These are phyloP conservation scores for Lymantria dispar DNA, from an alignment of 2,888 invertebrate genomes.

Conservation along the genomic window DNA sequence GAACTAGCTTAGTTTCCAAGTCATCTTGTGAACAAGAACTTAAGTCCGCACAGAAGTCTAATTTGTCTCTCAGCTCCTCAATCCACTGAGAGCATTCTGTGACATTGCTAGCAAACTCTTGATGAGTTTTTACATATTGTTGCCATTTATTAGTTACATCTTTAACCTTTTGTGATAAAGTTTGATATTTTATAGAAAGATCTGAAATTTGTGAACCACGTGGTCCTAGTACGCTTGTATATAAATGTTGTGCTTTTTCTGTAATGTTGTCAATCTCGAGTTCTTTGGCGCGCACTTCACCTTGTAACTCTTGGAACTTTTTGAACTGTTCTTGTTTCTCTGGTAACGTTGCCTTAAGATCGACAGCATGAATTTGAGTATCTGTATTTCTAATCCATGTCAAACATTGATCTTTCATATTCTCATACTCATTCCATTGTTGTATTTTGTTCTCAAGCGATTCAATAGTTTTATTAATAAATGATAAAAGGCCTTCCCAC, in stretches of 20 bases:
- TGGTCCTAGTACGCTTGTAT: conserved; percentile 87
- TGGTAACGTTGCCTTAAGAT: conserved; percentile 89
- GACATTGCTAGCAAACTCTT: conserved; percentile 92
- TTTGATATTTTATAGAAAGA: conserved; percentile 95
- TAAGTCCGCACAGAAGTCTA: conserved; percentile 93
- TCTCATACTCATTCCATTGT: conserved; percentile 96
- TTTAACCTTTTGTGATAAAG: conserved; percentile 94
- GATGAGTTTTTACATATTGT: conserved; percentile 93
- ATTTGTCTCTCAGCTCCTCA: conserved; percentile 89
- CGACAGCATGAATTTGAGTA: conserved; percentile 92
- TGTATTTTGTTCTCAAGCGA: conserved; percentile 91
- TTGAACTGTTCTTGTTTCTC: conserved; percentile 94
- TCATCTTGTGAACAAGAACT: conserved; percentile 92
- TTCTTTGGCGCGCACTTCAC: conserved; percentile 94
- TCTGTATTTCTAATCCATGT: conserved; percentile 95
- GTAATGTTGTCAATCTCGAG: conserved; percentile 96
- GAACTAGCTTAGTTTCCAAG: conserved; percentile 91
- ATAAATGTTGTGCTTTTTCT: conserved; percentile 93
- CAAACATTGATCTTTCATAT: conserved; percentile 91
- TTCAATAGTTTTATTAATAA: conserved; percentile 89
- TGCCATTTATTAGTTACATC: conserved; percentile 96
- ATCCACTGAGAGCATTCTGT: conserved; percentile 93
- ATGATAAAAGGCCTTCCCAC: conserved; percentile 92
- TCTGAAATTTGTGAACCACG: conserved; percentile 93
- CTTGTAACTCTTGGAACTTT: conserved; percentile 89